Conservation (phyloP, 2,113 vertebrate species). For the Aegotheles bennettii region DNA sequence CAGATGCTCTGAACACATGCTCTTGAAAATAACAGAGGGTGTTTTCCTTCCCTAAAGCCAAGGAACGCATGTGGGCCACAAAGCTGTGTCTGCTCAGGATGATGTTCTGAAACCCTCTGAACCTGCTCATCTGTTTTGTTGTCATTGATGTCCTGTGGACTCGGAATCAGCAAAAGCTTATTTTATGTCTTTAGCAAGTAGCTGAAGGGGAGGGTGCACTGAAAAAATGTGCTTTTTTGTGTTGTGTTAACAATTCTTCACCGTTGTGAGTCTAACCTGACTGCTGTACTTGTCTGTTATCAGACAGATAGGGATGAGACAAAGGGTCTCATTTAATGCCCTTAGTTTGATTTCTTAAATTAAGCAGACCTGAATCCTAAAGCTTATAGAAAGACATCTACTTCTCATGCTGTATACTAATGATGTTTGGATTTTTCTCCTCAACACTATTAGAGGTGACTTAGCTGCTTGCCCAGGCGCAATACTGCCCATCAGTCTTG, state of each 20-base stretch:
- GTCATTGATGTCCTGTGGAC: not conserved
- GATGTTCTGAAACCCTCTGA: not conserved
- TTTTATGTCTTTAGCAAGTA: not conserved
- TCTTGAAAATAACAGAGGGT: slow-evolving; percentile 45
- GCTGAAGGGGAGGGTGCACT: not conserved
- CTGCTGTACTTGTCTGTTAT: not conserved
- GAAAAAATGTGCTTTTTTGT: not conserved
- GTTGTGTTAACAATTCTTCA: not conserved
- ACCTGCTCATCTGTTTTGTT: not conserved
- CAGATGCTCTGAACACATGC: slow-evolving; percentile 47
- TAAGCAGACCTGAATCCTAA: not conserved
- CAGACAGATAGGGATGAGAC: no score
- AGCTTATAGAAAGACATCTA: not conserved
- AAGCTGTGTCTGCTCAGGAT: not conserved
- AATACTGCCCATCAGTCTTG: not conserved
- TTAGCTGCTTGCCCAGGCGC: not conserved
- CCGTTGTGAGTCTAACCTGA: not conserved
- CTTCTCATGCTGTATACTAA: not conserved
- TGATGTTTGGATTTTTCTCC: not conserved
- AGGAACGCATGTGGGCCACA: not conserved
- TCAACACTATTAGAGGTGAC: not conserved
- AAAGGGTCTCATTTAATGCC: not conserved
- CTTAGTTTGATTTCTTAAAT: not conserved
- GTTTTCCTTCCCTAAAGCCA: slow-evolving; percentile 43
- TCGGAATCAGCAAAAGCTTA: fast-evolving